These are phyloP conservation scores for Lagria hirta DNA, from an alignment of 2,888 invertebrate species.

Conservation along the genomic window DNA sequence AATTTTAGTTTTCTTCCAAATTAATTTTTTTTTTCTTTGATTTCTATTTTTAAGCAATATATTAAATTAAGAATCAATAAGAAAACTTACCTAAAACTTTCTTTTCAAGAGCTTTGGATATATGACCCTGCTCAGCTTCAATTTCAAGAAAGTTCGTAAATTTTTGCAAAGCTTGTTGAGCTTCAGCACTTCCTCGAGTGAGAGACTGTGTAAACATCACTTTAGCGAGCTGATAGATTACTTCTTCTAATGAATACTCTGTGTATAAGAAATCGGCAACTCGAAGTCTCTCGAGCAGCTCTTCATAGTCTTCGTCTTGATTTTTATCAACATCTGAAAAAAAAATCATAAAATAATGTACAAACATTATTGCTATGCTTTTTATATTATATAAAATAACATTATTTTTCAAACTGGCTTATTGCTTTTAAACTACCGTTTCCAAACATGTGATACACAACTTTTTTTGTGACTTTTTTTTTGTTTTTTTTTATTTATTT, in stretches of 20 bases:
- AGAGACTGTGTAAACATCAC: conserved; percentile 79
- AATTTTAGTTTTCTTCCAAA: too few relatives aligned
- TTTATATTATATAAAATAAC: too few relatives aligned
- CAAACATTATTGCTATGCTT: too few relatives aligned
- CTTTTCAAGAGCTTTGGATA: conserved; percentile 73
- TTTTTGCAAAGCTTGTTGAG: conserved; percentile 72
- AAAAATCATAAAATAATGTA: too few relatives aligned
- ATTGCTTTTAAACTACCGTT: too few relatives aligned
- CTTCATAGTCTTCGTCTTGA: conserved; percentile 62
- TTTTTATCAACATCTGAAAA: conserved; percentile 29
- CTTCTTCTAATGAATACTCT: conserved; percentile 75
- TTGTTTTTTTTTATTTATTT: too few relatives aligned
- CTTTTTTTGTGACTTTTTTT: too few relatives aligned
- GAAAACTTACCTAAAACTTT: conserved; percentile 68
- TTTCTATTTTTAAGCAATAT: too few relatives aligned
- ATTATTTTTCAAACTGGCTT: too few relatives aligned
- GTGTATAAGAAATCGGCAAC: conserved; percentile 73
- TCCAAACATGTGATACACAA: too few relatives aligned
- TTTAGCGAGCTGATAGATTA: conserved; percentile 79
- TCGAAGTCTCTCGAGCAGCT: conserved; percentile 67
- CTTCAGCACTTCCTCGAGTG: conserved; percentile 67
- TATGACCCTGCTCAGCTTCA: conserved; percentile 72
- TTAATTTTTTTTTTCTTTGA: too few relatives aligned
- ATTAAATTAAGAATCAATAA: too few relatives aligned
- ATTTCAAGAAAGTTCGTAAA: conserved; percentile 73